Base-by-base conservation (phyloP, 2,113 vertebrate genomes). In the Madoqua kirkii region DNA sequence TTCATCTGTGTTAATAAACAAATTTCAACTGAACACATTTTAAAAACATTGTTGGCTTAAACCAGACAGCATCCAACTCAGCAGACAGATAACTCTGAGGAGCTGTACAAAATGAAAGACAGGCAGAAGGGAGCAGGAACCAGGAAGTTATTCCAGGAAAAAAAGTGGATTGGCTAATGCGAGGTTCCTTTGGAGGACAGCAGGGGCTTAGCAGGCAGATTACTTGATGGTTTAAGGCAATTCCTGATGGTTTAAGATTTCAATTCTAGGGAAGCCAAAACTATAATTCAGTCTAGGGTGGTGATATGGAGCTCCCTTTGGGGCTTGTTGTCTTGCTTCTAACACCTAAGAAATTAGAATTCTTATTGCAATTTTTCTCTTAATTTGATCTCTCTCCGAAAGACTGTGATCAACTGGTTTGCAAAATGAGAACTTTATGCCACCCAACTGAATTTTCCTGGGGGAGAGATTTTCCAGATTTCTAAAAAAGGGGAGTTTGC, bases 321-420 rank as follows among this genome's bases (percentile, higher is more conserved):
- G n/a, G 64, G 31, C 17, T 50, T 76, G 25, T 89, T 54, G 17
- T 67, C 50, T 87, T 87, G 33, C n/a, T 87, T 94, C 55, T 71
- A 79, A 79, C 19, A 90, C 29, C 33, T 83, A 59, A 52, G 16
- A 96, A 79, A 83, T 85, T 79, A 78, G 17, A 81, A 74, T 93
- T 78, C 93, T 92, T 57, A n/a, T 71, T 96, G 82, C 31, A 54
- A 16, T 43, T 93, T 93, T 76, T 94, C 59, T 91, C 74, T 93
- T 71, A 12, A 43, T 36, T 83, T 60, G n/a, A 84, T 76, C 57
- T 40, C 74, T 81, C 8, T 36, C 45, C 23, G 27, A 86, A 83
- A 50, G 4, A 55, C 6, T 0, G 2, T 14, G 5, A 85, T 89
- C 52, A 14, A 27, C 27, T 87, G 62, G 21, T 94, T 83, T 95